Evolutionary conservation across 2,888 invertebrate species (phyloP).

Genomic region (Nemoura dubitans): DNA sequence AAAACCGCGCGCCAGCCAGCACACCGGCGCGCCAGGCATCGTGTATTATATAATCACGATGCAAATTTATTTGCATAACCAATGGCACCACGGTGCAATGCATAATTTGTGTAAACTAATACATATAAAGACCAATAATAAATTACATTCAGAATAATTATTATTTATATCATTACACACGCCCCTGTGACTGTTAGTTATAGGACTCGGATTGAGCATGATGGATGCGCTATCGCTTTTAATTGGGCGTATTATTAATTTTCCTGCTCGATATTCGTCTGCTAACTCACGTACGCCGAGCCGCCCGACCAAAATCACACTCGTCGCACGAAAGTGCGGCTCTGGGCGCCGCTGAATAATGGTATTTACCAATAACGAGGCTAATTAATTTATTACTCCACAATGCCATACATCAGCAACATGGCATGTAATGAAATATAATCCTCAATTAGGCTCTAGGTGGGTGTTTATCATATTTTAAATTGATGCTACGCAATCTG

Average conservation of each 20-base stretch:
- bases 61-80: slow-evolving; percentile 12
- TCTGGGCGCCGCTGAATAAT: slow-evolving; percentile 2
- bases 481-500: slow-evolving; percentile 7
- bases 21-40: no score
- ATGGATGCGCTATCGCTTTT: slow-evolving; percentile 22
- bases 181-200: slow-evolving; percentile 8
- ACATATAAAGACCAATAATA: slow-evolving; percentile 26
- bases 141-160: slow-evolving; percentile 28
- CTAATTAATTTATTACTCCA: slow-evolving; percentile 39
- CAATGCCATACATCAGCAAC: slow-evolving; percentile 31
- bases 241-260: slow-evolving; percentile 23
- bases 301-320: neutral
- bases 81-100: neutral
- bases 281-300: neutral
- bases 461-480: slow-evolving; percentile 35
- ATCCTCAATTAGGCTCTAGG: slow-evolving; percentile 33
- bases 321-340: neutral
- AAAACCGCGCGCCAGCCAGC: neutral
- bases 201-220: neutral
- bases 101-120: slow-evolving; percentile 12
- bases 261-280: slow-evolving; percentile 18
- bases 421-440: slow-evolving; percentile 33
- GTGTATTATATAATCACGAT: slow-evolving; percentile 20
- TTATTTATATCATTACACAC: slow-evolving; percentile 25
- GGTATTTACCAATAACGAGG: slow-evolving; percentile 39